These are phyloP conservation scores for Cuniculus paca DNA, from an alignment of 2,797 vertebrate genomes.

Conservation along the genomic window DNA sequence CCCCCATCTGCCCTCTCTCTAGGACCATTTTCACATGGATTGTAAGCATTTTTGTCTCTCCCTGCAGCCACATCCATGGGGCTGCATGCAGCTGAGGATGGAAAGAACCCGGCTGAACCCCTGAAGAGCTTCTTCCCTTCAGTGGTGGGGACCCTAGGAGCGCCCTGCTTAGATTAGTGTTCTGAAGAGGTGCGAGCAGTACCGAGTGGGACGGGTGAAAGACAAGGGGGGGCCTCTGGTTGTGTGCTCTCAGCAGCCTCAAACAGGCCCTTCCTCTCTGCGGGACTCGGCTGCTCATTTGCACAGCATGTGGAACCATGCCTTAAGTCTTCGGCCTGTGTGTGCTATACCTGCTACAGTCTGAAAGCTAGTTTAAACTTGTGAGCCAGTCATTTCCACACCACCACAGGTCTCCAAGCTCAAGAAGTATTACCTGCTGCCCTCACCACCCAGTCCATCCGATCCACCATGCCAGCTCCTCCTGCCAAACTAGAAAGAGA, in stretches of 20 bases:
- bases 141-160: neutral
- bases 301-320: rapidly evolving
- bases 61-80: neutral
- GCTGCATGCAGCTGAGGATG: neutral
- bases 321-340: no score
- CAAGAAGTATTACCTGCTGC: neutral
- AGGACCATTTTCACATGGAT: rapidly evolving
- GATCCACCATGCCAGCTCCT: neutral
- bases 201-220: rapidly evolving
- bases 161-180: neutral
- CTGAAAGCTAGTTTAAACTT: rapidly evolving
- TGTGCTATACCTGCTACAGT: no score
- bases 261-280: neutral
- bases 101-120: no score
- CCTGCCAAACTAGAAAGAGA: rapidly evolving
- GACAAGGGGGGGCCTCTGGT: neutral
- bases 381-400: rapidly evolving
- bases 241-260: neutral
- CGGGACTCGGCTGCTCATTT: neutral
- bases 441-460: neutral
- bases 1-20: neutral
- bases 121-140: neutral
- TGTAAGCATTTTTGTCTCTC: neutral
- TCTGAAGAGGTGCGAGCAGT: neutral
- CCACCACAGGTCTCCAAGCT: neutral